Conservation (phyloP, 2,888 invertebrate genomes). For the Alloscopus bannaensis region DNA sequence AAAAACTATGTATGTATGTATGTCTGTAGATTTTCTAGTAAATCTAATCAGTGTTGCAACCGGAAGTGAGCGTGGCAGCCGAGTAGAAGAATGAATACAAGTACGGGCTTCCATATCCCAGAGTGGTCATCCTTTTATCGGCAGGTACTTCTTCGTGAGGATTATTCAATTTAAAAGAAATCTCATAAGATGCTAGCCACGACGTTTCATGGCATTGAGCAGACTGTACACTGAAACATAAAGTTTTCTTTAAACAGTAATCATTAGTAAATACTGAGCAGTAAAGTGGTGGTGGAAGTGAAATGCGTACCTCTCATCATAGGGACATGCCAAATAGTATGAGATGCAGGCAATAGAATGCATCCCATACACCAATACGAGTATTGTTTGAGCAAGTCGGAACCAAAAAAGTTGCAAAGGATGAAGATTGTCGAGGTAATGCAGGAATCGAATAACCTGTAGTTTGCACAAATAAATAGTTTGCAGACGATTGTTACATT, state of each 20-base stretch:
- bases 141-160: constrained; percentile 19
- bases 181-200: constrained; percentile 66
- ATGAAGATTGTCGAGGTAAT: constrained; percentile 65
- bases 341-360: constrained; percentile 70
- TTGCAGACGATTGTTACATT: not conserved
- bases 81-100: constrained; percentile 68
- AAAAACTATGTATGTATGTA: no score
- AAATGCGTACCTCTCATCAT: constrained; percentile 28
- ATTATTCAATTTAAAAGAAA: not conserved
- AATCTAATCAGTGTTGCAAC: constrained; percentile 16
- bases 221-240: not conserved
- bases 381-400: constrained; percentile 63
- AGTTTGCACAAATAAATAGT: not conserved
- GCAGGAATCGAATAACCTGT: constrained; percentile 67
- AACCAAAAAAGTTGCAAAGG: constrained; percentile 65
- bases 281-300: no score
- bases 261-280: constrained; percentile 1
- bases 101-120: constrained; percentile 56
- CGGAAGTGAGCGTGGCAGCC: constrained; percentile 66
- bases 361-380: constrained; percentile 60
- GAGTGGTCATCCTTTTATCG: constrained; percentile 27
- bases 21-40: not conserved
- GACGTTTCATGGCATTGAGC: constrained; percentile 41
- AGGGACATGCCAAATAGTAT: constrained; percentile 66
- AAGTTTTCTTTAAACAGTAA: not conserved